Evolutionary conservation across 1,140 invertebrate species (phyloP), one percentile per base, ranked within the genome.

Genomic region (Diorhabda sublineata): DNA sequence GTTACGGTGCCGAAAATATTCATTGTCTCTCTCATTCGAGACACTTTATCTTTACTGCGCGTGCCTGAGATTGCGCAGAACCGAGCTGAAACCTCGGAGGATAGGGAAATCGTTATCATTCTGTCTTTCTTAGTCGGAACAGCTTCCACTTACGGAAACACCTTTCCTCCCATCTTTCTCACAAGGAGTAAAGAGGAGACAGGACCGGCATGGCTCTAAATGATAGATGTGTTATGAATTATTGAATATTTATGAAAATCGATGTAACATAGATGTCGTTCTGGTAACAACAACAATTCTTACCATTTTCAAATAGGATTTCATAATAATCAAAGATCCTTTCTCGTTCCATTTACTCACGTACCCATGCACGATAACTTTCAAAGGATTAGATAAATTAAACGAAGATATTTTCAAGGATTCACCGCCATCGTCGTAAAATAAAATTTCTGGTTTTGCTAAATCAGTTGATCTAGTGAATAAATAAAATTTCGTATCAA

Each of bases 311-410:
- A 80, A 70, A 71, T 79, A 81, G 2, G 76, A 69, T 60, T 80
- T 71, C 2, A 74, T 73, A 2, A 72, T 72, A 42, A 73, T 69
- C n/a, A 80, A 45, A 3, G 70, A 73, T 8, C 75, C 77, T 57
- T 68, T 71, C 64, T 79, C 77, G 63, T 79, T 80, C 80, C 80
- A 81, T 69, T 71, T 75, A 56, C 78, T 77, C 69, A 77, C 76
- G 63, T 79, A 81, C 0, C 80, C 88, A 75, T 90, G 88, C 5
- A 89, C 83, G 3, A 89, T 82, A 11, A 90, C 83, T 73, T 89
- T 89, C 0, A 86, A 83, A 2, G 84, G 83, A 59, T 82, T 73
- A 3, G 71, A 58, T 0, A 81, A 71, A 64, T 85, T 77, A 66
- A 88, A 89, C 67, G 82, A 78, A 0, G 84, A 87, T 0, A 75